Conservation (phyloP, 1,140 invertebrate genomes). For the Caenorhabditis briggsae region DNA sequence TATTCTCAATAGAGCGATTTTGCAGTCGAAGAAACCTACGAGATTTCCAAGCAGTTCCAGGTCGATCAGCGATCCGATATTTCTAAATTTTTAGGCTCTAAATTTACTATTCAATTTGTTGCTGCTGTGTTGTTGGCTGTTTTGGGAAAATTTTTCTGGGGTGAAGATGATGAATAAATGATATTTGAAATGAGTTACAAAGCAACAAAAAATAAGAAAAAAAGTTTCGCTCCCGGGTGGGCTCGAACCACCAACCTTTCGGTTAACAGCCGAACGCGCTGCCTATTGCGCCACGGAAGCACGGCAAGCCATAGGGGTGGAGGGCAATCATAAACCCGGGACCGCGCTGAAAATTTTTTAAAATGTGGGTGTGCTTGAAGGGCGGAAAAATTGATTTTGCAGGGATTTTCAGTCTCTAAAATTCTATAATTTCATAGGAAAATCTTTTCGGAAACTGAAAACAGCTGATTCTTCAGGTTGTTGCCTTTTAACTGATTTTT, state of each 20-base stretch:
- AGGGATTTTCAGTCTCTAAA: no score
- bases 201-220: background rate
- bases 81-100: background rate
- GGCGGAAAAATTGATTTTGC: no score
- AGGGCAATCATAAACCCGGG: no score
- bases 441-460: no score
- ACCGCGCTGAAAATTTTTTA: no score
- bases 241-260: slow-evolving; percentile 70
- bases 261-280: slow-evolving; percentile 69
- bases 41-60: background rate
- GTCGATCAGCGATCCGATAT: background rate
- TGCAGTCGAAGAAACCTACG: background rate
- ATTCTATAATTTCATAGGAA: no score
- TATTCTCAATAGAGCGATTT: background rate
- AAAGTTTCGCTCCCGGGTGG: slow-evolving; percentile 62
- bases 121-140: background rate
- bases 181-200: background rate
- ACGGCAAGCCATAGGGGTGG: background rate
- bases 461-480: no score
- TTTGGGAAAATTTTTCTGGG: slow-evolving; percentile 21
- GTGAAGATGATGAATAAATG: background rate
- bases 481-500: no score
- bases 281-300: slow-evolving; percentile 58
- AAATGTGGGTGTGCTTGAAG: no score
- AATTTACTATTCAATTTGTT: background rate